phyloP scores from a whole-genome alignment of 2,113 vertebrate species.

The Eublepharis macularius region DNA sequence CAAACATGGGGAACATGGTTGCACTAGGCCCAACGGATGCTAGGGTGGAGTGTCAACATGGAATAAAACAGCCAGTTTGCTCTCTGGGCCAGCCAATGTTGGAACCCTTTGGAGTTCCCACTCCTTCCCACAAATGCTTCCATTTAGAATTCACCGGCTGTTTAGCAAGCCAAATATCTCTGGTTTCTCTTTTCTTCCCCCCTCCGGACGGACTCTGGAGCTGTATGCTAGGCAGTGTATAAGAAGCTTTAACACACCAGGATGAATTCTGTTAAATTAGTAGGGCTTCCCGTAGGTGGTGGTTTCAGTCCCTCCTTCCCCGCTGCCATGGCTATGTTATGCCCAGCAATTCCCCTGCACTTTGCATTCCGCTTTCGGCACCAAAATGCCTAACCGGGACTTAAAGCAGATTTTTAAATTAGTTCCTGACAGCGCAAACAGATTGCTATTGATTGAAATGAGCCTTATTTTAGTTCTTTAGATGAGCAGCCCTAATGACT shows the following conservation, averaged over 20 bases:
- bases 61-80: background rate
- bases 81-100: no score
- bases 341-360: constrained; percentile 39
- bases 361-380: constrained; percentile 46
- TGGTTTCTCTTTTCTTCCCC: background rate
- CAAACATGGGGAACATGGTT: background rate
- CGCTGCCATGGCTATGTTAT: constrained; percentile 37
- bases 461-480: constrained; percentile 61
- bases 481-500: constrained; percentile 70
- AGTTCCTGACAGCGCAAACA: constrained; percentile 73
- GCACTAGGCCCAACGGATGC: background rate
- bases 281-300: constrained; percentile 33
- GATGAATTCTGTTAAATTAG: constrained; percentile 55
- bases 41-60: no score
- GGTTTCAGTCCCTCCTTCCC: constrained; percentile 34
- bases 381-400: constrained; percentile 61
- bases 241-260: constrained; percentile 31
- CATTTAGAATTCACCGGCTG: background rate
- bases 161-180: background rate
- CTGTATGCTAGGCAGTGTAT: constrained; percentile 3
- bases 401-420: constrained; percentile 75
- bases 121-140: background rate
- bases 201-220: background rate
- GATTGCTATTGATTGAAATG: constrained; percentile 73
- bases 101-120: background rate